Conservation (phyloP, 2,797 vertebrate genomes). For the Pseudomugil gertrudae region DNA sequence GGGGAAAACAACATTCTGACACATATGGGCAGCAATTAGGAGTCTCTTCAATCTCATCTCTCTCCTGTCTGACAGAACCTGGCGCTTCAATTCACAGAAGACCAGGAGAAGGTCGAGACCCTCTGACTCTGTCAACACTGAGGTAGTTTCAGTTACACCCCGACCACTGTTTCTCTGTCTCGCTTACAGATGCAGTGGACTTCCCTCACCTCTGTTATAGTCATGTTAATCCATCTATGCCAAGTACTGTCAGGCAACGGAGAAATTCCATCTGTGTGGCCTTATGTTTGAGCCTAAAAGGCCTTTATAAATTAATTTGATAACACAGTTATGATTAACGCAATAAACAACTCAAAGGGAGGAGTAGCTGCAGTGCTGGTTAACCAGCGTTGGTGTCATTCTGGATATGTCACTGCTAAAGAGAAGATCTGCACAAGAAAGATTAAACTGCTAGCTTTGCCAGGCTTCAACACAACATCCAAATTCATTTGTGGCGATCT, state of each 20-base stretch:
- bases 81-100: conserved; percentile 42
- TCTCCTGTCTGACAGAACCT: conserved; percentile 39
- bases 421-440: too few relatives aligned
- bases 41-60: conserved; percentile 33
- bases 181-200: conserved; percentile 19
- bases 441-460: too few relatives aligned
- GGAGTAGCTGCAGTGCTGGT: too few relatives aligned
- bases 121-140: conserved; percentile 69
- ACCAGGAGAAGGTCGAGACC: conserved; percentile 57
- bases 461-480: too few relatives aligned
- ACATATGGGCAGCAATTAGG: conserved; percentile 62
- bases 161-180: conserved; percentile 23
- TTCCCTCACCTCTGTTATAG: conserved; percentile 15
- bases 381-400: too few relatives aligned
- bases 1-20: conserved; percentile 49
- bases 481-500: too few relatives aligned
- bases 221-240: conserved; percentile 22
- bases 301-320: background rate
- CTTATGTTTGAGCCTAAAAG: background rate
- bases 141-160: conserved; percentile 56
- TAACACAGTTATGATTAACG: background rate
- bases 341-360: too few relatives aligned
- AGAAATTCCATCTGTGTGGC: background rate
- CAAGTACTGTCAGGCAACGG: background rate
- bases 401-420: too few relatives aligned